phyloP scores from a whole-genome alignment of 2,797 vertebrate genomes.

The Lepilemur septentrionalis region DNA sequence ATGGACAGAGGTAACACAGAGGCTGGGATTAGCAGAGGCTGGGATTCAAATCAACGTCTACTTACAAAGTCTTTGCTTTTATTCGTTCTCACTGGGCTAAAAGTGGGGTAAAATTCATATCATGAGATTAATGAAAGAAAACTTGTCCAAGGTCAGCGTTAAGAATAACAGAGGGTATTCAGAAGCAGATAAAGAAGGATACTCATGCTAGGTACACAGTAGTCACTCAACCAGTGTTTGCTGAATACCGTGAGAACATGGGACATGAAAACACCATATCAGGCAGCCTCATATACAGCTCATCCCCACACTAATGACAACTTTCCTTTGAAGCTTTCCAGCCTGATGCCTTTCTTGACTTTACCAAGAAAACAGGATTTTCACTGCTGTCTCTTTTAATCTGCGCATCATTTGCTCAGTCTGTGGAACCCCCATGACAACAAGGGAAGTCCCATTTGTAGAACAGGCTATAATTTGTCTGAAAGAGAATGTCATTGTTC shows the following conservation, averaged over 20 bases:
- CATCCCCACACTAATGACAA: background rate
- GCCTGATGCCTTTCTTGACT: background rate
- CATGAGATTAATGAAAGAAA: background rate
- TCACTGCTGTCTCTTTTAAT: conserved; percentile 57
- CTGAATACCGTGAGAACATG: background rate
- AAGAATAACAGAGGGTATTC: background rate
- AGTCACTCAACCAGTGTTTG: background rate
- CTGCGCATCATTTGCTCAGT: conserved; percentile 52
- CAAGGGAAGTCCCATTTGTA: conserved; percentile 41
- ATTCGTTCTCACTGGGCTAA: background rate
- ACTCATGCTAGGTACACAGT: background rate
- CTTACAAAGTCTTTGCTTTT: background rate
- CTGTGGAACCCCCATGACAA: conserved; percentile 41
- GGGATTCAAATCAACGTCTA: background rate
- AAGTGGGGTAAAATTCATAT: background rate
- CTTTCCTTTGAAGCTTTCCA: conserved; percentile 10
- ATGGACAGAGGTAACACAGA: background rate
- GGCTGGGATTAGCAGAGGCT: background rate
- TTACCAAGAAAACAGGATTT: conserved; percentile 26
- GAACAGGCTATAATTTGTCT: conserved; percentile 29
- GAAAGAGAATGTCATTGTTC: conserved; percentile 33
- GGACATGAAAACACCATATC: background rate
- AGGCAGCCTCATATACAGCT: background rate
- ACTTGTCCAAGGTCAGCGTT: background rate
- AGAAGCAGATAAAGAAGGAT: background rate